Evolutionary conservation across 2,113 vertebrate species (phyloP), one percentile per base, ranked within the genome.

Genomic region (Osmerus eperlanus): DNA sequence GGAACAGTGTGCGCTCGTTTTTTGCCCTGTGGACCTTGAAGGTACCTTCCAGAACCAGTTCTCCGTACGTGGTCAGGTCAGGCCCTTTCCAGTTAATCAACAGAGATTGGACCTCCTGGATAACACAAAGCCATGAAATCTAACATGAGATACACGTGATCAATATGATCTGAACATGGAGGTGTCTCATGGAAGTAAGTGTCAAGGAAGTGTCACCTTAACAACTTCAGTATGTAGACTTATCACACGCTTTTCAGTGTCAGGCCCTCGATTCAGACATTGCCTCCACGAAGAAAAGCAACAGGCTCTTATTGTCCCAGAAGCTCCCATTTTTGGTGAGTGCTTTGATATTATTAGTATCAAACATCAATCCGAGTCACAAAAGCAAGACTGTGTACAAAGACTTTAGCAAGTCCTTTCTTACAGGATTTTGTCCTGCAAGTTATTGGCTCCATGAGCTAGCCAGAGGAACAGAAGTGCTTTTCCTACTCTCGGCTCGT

Each of bases 41-140:
- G 0, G 92, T 96, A 68, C 95, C 96, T 85, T 99, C 97, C 67
- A 99, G 90, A 51, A 99, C 95, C 29, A 99, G 92, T 56, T 98
- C 97, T n/a, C 96, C 96, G 0, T 95, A 99, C 0, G 89, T 94
- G n/a, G 95, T 96, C 73, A 99, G 90, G 70, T 98, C 96, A 0
- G 93, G 91, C 2, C 97, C 97, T 64, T 95, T 96, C 97, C 97
- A 98, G 85, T 95, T 93, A 79, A 97, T 90, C 78, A 99, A 92
- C 80, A 98, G 76, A 0, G 96, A 96, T 89, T 99, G 96, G 59
- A 99, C 93, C 89, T 99, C 97, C 97, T 99, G 84, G 0, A 16
- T 1, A 3, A 15, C 41, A 25, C 16, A 13, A 68, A 7, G 32
- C 32, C 32, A 36, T 36, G 41, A 12, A 47, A 47, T 47, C 23